Evolutionary conservation across 2,113 vertebrate genomes (phyloP), one percentile per base, ranked within the genome.

Genomic region (Eurypyga helias): DNA sequence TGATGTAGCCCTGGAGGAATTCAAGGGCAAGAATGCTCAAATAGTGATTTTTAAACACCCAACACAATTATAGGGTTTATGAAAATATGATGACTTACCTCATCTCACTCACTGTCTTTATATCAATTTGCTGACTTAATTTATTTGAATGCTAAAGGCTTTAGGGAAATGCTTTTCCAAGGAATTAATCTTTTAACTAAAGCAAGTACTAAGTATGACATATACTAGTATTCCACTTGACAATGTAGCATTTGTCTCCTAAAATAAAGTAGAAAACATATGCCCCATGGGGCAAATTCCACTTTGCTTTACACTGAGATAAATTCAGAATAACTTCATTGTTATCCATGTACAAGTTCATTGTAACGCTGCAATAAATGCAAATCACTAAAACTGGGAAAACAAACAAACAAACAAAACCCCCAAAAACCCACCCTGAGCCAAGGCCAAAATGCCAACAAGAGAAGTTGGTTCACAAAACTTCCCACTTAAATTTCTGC

Each of bases 121-220:
- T 89, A 87, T 87, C 65, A 83, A 7, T 91, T 93, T 91, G 29
- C 73, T 91, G 62, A 62, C 61, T 92, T 90, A 84, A 93, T 87
- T 95, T 89, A 82, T 92, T 76, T 79, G 83, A 95, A 94, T 91
- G 49, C 57, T 72, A 43, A 87, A 95, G 62, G 52, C 86, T 79
- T 92, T 76, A 58, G 80, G 92, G 92, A 94, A 91, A 49, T 92
- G 18, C 36, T 93, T 95, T 97, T 92, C 77, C 49, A 95, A 61
- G 80, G 77, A 91, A 52, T 92, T 96, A 93, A 90, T 92, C 23
- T 86, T 83, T 87, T 95, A 91, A 92, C 69, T 91, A 82, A 96
- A 89, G 61, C 5, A 9, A 82, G 49, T 95, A 54, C 66, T 79
- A 72, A 94, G 87, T 92, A 48, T 66, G 81, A 87, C 41, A 57